Conservation (phyloP, 2,888 invertebrate species). For the Euzophera pinguis region DNA sequence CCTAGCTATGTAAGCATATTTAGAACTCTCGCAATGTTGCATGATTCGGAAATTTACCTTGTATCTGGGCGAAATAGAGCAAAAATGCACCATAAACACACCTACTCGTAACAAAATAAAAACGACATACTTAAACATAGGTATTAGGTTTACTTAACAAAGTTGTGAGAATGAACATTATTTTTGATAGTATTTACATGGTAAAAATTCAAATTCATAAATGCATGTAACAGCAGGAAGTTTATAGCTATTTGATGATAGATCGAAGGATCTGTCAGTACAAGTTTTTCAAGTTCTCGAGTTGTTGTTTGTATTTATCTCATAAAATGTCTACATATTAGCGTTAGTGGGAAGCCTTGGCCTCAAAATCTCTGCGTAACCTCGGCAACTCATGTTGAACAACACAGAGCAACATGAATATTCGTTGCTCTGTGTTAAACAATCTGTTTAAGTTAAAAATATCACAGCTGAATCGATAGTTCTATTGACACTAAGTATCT, state of each 20-base stretch:
- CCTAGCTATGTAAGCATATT: too few species aligned
- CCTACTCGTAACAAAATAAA: too few species aligned
- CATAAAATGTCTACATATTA: constrained; percentile 64
- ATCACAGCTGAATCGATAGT: constrained; percentile 56
- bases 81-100: too few species aligned
- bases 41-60: too few species aligned
- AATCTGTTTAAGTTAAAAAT: constrained; percentile 64
- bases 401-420: too few species aligned
- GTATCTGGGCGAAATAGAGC: too few species aligned
- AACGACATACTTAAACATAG: too few species aligned
- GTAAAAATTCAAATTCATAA: background rate
- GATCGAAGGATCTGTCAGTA: background rate
- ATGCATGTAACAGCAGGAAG: background rate
- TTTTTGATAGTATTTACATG: background rate
- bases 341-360: constrained; percentile 70
- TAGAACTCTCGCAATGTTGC: too few species aligned
- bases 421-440: too few species aligned
- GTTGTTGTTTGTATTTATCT: constrained; percentile 45
- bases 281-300: constrained; percentile 42
- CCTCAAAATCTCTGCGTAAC: constrained; percentile 64
- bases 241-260: background rate
- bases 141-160: too few species aligned
- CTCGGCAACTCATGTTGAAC: constrained; percentile 57
- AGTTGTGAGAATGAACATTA: too few species aligned
- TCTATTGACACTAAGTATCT: constrained; percentile 21